A percentile compares a stretch with the other conserved stretches of the same genome.
These are phyloP conservation scores for Gambusia yucatana DNA, from an alignment of 2,797 vertebrate species.

Conservation along the genomic window DNA sequence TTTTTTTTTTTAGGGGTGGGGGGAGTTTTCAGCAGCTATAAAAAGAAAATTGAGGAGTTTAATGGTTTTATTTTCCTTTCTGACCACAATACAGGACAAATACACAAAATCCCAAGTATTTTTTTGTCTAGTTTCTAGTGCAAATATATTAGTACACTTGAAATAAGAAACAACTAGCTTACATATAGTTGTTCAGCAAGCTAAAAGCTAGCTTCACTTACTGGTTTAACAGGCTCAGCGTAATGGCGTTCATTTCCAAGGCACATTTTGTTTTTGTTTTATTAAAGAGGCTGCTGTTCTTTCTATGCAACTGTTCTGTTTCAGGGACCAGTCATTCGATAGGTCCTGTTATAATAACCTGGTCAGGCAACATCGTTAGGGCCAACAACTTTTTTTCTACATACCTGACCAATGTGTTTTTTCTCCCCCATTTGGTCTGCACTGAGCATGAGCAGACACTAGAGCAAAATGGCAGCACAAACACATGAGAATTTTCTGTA, in stretches of 20 bases:
- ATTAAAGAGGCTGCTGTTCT: not conserved
- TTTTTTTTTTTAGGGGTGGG: not conserved
- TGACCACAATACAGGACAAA: not conserved
- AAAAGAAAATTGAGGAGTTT: not conserved
- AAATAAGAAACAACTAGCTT: no score
- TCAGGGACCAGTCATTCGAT: not conserved
- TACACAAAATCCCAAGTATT: no score
- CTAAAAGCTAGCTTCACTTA: not conserved
- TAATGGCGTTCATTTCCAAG: not conserved
- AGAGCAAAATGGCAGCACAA: not conserved
- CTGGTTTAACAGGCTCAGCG: conserved; percentile 1
- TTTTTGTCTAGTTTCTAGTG: no score
- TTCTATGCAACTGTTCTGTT: not conserved
- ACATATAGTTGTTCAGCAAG: not conserved
- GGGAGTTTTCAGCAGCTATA: not conserved
- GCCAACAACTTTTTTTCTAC: no score
- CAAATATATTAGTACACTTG: no score
- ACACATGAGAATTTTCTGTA: not conserved
- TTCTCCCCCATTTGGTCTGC: no score
- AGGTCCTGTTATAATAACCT: not conserved
- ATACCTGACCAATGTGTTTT: not conserved
- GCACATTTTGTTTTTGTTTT: not conserved
- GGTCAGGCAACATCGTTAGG: not conserved
- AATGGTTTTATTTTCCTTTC: not conserved
- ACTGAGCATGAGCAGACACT: not conserved